Evolutionary conservation across 2,113 vertebrate species (phyloP).

Genomic region (Anser cygnoides): DNA sequence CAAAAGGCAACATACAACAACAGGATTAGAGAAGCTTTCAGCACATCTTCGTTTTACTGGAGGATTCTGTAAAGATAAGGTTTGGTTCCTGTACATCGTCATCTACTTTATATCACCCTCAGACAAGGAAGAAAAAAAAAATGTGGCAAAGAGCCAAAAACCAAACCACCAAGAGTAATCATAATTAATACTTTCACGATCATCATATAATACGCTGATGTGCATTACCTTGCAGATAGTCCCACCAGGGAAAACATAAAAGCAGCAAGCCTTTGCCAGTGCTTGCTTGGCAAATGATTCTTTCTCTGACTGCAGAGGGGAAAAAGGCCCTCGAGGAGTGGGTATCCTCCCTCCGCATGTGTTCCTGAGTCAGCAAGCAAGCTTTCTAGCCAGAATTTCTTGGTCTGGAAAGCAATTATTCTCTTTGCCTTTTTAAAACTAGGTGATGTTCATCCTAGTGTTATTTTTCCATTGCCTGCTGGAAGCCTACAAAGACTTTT

Average conservation of each 20-base stretch:
- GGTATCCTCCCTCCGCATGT: rapidly evolving
- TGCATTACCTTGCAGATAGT: background rate
- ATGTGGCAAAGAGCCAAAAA: background rate
- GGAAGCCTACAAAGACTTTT: background rate
- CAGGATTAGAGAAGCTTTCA: background rate
- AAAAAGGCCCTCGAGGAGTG: rapidly evolving
- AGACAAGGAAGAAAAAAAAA: rapidly evolving
- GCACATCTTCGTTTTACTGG: background rate
- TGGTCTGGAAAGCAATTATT: background rate
- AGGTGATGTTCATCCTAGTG: background rate
- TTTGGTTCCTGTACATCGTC: background rate
- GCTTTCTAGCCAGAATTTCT: background rate
- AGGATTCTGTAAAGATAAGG: background rate
- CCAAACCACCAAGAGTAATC: background rate
- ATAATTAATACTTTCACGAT: background rate
- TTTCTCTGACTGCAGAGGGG: background rate
- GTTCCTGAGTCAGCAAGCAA: background rate
- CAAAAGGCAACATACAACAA: background rate
- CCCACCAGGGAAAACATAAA: background rate
- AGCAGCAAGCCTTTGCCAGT: background rate
- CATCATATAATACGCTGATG: background rate
- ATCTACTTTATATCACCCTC: background rate
- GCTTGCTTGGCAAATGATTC: background rate
- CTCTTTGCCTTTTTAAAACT: background rate
- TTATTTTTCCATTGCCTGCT: background rate